These are phyloP conservation scores for Rhorus exstirpatorius DNA, from an alignment of 2,888 invertebrate species.

Conservation along the genomic window DNA sequence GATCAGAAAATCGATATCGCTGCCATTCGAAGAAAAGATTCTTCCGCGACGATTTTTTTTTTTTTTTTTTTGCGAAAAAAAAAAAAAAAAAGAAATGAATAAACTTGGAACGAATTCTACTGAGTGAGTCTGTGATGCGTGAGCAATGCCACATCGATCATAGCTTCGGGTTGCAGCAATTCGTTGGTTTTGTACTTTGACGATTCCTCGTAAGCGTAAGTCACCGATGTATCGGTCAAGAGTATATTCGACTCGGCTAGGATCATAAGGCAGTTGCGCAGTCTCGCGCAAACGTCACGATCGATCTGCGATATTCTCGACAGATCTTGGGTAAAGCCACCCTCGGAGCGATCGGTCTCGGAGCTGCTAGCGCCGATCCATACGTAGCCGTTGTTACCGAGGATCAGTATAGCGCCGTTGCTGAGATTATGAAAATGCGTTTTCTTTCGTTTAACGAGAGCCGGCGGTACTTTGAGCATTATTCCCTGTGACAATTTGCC, in stretches of 20 bases:
- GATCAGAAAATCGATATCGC: background rate
- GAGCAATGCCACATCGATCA: constrained; percentile 93
- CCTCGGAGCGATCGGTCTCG: constrained; percentile 89
- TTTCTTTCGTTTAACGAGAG: constrained; percentile 96
- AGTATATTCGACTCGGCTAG: constrained; percentile 95
- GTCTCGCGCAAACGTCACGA: constrained; percentile 94
- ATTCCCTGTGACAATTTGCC: constrained; percentile 98
- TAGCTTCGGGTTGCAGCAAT: constrained; percentile 93
- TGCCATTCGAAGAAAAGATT: background rate
- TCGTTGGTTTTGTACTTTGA: constrained; percentile 92
- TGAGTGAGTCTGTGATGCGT: constrained; percentile 90
- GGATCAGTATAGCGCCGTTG: constrained; percentile 96
- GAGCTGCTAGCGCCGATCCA: constrained; percentile 94
- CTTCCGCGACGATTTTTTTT: background rate
- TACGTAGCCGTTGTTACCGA: constrained; percentile 98
- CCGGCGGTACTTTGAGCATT: constrained; percentile 95
- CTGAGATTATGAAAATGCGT: constrained; percentile 98
- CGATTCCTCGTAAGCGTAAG: constrained; percentile 96
- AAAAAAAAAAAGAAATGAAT: too few relatives aligned
- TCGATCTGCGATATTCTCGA: constrained; percentile 89
- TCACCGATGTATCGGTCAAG: constrained; percentile 96
- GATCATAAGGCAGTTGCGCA: constrained; percentile 96
- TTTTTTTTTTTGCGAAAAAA: constrained; percentile 3
- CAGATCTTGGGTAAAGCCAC: constrained; percentile 93
- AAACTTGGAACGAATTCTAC: constrained; percentile 19